Conservation (phyloP, 2,888 invertebrate genomes). For the Mythimna loreyi region DNA sequence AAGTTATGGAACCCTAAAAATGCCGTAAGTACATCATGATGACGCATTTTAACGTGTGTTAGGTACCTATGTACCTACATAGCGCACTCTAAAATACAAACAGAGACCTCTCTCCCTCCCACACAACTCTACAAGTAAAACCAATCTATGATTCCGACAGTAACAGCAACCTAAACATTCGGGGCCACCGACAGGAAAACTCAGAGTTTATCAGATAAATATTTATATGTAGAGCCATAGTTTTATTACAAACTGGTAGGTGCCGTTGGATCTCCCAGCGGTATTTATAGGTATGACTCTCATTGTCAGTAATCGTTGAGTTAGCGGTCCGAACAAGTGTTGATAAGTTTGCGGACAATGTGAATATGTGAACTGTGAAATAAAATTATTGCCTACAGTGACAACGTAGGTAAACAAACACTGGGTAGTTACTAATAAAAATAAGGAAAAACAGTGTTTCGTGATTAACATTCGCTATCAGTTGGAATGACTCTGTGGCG, state of each 20-base stretch:
- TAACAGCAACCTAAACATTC: background rate
- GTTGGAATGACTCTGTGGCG: slow-evolving; percentile 10
- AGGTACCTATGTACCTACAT: too few relatives aligned
- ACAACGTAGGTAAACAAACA: background rate
- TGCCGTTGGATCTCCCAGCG: background rate
- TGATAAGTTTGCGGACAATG: background rate
- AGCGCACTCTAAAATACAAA: background rate
- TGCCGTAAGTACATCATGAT: background rate
- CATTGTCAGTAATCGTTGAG: background rate
- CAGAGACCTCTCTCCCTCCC: background rate
- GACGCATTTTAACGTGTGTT: background rate
- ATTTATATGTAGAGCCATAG: slow-evolving; percentile 1
- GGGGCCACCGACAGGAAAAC: slow-evolving; percentile 1
- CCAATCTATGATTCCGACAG: background rate
- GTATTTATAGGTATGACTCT: background rate
- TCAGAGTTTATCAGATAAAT: slow-evolving; percentile 2
- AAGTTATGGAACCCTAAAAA: too few relatives aligned
- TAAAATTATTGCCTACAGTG: slow-evolving; percentile 11
- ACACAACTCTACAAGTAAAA: background rate
- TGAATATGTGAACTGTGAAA: slow-evolving; percentile 3
- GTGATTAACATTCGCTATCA: slow-evolving; percentile 30
- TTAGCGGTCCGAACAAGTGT: background rate
- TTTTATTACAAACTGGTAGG: background rate
- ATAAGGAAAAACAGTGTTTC: slow-evolving; percentile 9
- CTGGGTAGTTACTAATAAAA: slow-evolving; percentile 6